Evolutionary conservation across 2,797 vertebrate species (phyloP).

Genomic region (Alauda arvensis): DNA sequence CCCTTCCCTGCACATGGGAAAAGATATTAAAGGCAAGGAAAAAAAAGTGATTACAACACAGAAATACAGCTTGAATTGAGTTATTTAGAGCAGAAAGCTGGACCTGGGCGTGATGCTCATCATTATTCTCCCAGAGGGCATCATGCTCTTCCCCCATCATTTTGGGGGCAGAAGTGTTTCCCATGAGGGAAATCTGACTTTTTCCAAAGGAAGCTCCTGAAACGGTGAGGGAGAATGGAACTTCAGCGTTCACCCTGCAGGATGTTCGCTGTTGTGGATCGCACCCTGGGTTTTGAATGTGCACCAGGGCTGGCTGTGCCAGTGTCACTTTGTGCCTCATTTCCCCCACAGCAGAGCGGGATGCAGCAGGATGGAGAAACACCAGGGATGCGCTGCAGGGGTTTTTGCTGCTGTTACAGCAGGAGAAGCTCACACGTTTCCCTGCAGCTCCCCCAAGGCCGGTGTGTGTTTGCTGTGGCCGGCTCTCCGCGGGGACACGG

Average conservation of each 20-base stretch:
- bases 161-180: neutral
- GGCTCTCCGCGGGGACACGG: accelerated
- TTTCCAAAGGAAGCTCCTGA: neutral
- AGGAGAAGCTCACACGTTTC: neutral
- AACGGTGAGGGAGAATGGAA: neutral
- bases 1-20: neutral
- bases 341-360: neutral
- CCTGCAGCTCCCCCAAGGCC: accelerated
- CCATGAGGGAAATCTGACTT: neutral
- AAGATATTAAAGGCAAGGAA: neutral
- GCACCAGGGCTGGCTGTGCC: neutral
- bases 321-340: accelerated
- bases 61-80: neutral
- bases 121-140: neutral
- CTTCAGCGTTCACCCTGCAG: neutral
- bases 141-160: accelerated
- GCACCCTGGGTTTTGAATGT: accelerated
- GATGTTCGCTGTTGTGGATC: neutral
- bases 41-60: neutral
- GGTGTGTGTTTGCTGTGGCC: conserved; percentile 9
- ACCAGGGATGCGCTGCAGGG: neutral
- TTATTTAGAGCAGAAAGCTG: neutral
- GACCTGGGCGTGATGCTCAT: neutral
- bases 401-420: neutral
- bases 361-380: accelerated